Percentiles rank a stretch among this genome's conserved stretches.
phyloP scores from a whole-genome alignment of 2,888 invertebrate species.

The Arctia plantaginis region DNA sequence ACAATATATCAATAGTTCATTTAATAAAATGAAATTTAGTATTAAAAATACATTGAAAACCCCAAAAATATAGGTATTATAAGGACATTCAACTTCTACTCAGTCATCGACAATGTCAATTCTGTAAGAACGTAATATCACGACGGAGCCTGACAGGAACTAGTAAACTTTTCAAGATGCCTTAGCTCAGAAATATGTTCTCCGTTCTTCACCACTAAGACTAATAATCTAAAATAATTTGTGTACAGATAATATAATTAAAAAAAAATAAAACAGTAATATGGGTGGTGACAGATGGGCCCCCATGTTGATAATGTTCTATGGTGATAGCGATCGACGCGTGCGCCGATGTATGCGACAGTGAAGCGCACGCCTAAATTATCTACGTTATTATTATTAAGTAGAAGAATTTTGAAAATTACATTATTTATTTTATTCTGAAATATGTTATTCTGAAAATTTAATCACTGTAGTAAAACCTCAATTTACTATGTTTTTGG shows the following conservation, averaged over 20 bases:
- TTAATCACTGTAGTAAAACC: neutral
- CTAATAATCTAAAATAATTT: conserved; percentile 28
- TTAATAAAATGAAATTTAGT: too few species aligned
- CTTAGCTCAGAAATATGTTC: neutral
- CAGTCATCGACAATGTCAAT: too few species aligned
- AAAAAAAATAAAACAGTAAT: conserved; percentile 37
- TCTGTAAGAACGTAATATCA: too few species aligned
- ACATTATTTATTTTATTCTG: neutral
- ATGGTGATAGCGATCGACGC: conserved; percentile 27
- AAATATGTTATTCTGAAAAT: neutral
- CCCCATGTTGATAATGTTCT: conserved; percentile 42
- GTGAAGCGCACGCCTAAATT: conserved; percentile 57
- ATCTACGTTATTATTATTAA: conserved; percentile 56
- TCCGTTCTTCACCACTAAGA: neutral
- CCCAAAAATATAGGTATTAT: too few species aligned
- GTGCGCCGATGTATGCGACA: conserved; percentile 48
- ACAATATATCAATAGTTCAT: too few species aligned
- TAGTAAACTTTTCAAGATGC: neutral
- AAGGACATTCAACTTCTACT: too few species aligned
- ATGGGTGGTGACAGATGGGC: conserved; percentile 67
- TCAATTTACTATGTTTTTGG: too few species aligned
- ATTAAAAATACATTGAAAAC: too few species aligned
- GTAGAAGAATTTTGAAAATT: conserved; percentile 32
- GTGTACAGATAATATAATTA: conserved; percentile 44
- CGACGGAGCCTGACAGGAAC: too few species aligned